Evolutionary conservation across 2,888 invertebrate genomes (phyloP), one percentile per base, ranked within the genome.

Genomic region (Heliothis peltigera): DNA sequence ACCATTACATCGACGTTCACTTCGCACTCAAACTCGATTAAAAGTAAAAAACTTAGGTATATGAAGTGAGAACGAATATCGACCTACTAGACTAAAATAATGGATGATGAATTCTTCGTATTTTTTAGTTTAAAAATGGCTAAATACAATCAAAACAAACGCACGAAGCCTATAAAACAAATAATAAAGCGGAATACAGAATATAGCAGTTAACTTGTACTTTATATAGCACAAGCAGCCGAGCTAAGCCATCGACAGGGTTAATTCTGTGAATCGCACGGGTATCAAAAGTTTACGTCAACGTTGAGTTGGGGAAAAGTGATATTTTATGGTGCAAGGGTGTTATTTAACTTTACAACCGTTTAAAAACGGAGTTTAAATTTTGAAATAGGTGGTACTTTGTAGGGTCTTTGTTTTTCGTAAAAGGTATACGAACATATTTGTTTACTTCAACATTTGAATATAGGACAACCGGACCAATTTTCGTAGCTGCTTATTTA

Each of bases 131-230:
- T 57, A 61, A 71, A 65, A 74, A 77, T 63, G 66, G 59, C 47
- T 75, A 32, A 22, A 56, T 22, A 32, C 44, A 32, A 84, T 75
- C 42, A 22, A 56, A 35, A 32, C 44, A 32, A 84, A 83, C 64
- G 69, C 73, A 78, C 56, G 49, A 51, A 56, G 48, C 62, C 72
- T 80, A 85, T 88, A 89, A 89, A 89, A 84, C 74, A 86, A 84
- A 89, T 84, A 88, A 87, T 87, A 87, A 89, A 83, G 73, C 72
- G 62, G 69, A 73, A 79, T 79, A 75, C 81, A 77, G 83, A 84
- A 83, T 77, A 83, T 75, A 73, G 75, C 76, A 81, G 84, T 89
- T 87, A 87, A 89, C 85, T 84, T 84, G 81, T 82, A 80, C 85
- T 89, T 89, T 87, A 90, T 85, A 82, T 77, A 74, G 80, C 83